These are phyloP conservation scores for Physeter macrocephalus DNA, from an alignment of 2,113 vertebrate genomes.

Conservation along the genomic window DNA sequence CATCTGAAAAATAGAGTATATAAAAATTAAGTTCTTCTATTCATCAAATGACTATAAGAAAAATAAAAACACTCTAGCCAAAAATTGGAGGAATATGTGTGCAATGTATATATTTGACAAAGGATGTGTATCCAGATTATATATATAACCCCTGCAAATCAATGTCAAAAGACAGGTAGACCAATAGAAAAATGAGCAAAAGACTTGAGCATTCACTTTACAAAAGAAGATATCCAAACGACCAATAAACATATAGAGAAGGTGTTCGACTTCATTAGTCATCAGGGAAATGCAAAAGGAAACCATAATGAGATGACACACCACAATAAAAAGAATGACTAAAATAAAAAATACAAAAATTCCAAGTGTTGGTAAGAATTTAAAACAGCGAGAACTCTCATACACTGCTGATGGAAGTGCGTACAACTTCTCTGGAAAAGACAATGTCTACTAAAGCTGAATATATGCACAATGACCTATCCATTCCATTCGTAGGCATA, in stretches of 20 bases:
- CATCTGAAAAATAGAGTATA: background rate
- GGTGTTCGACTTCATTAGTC: background rate
- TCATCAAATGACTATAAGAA: background rate
- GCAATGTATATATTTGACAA: background rate
- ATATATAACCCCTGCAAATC: background rate
- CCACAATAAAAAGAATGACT: background rate
- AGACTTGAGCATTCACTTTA: background rate
- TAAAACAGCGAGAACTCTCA: background rate
- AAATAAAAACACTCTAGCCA: background rate
- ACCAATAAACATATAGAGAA: background rate
- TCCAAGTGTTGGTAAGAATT: background rate
- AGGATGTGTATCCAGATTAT: background rate
- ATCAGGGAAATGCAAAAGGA: background rate
- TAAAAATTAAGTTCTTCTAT: background rate
- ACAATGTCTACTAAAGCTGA: background rate
- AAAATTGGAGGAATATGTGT: background rate
- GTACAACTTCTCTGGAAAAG: background rate
- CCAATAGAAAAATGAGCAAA: background rate
- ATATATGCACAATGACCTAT: background rate
- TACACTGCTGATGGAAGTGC: background rate
- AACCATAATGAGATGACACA: background rate
- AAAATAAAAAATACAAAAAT: background rate
- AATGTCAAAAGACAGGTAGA: background rate
- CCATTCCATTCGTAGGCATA: background rate
- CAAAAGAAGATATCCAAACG: background rate